These are phyloP conservation scores for Thyatira batis DNA, from an alignment of 2,888 invertebrate species.

Conservation along the genomic window DNA sequence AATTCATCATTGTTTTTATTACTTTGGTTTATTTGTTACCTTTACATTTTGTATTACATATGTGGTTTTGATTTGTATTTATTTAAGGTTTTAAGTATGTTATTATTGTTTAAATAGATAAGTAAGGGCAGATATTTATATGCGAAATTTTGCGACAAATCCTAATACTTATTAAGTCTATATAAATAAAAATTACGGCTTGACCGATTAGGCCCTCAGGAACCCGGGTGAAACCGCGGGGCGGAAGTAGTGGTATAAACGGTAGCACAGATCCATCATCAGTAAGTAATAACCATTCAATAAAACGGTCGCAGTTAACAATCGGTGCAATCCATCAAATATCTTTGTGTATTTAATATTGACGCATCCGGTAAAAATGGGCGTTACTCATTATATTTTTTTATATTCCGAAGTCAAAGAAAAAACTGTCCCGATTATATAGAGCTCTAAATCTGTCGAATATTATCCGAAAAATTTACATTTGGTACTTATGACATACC, in stretches of 20 bases:
- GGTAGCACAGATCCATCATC: conserved; percentile 54
- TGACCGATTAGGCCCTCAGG: too few species aligned
- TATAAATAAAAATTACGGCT: too few species aligned
- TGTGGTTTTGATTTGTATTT: neutral
- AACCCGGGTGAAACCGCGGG: too few species aligned
- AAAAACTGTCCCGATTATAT: too few species aligned
- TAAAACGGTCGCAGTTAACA: conserved; percentile 26
- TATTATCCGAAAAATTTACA: too few species aligned
- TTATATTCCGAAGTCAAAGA: too few species aligned
- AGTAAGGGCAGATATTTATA: too few species aligned
- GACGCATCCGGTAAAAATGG: neutral
- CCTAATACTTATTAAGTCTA: too few species aligned
- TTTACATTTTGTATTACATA: conserved; percentile 2
- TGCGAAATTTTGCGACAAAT: too few species aligned
- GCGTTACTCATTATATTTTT: neutral
- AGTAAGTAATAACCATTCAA: conserved; percentile 14
- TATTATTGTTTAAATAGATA: too few species aligned
- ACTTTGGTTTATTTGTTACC: conserved; percentile 10
- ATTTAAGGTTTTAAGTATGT: neutral
- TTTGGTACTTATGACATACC: too few species aligned
- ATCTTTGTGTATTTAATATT: neutral
- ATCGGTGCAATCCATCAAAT: neutral
- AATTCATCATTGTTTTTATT: conserved; percentile 13
- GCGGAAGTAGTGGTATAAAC: conserved; percentile 28
- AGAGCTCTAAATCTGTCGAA: too few species aligned